Evolutionary conservation across 2,888 invertebrate genomes (phyloP), one percentile per base, ranked within the genome.

Genomic region (Rhagium mordax): DNA sequence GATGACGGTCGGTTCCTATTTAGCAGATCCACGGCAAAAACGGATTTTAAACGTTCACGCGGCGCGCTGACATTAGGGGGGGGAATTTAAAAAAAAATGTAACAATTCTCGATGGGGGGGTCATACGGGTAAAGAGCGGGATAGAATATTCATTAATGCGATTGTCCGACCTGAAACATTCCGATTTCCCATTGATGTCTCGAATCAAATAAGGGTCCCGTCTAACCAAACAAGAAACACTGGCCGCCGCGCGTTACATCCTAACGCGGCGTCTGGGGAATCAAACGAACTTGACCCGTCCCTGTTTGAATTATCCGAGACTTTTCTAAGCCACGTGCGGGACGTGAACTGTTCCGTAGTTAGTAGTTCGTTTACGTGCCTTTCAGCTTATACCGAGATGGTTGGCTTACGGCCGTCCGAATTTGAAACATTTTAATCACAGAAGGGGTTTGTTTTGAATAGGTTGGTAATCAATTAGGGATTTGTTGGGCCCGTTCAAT

Each of bases 361-460:
- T 41, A n/a, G 41, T 33, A 41, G 41, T 13, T 10, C 41, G 41
- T 41, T 41, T n/a, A 41, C 41, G 41, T 41, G 41, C 41, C 21
- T 53, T 21, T 21, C 20, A n/a, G 53, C 20, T 41, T 41, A 41
- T 10, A n/a, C 13, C 41, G 41, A n/a, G 8, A 41, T 41, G 41
- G 10, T n/a, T 0, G 59, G 59, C 29, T 59, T 59, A 33, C 10
- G 20, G 15, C 15, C 20, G 59, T 59, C 33, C 59, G 20, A 59
- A 59, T 33, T 59, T 15, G 59, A 59, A 59, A 59, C 59, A 24
- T 59, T 59, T 33, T 59, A 59, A 59, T 59, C 59, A 18, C 13
- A 13, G n/a, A 59, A 16, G 16, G 16, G 59, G 59, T 33, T n/a
- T 57, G 20, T 59, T 33, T 33, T 29, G 55, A 59, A 59, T 33